Evolutionary conservation across 2,113 vertebrate species (phyloP), one percentile per base, ranked within the genome.

Genomic region (Hemichromis elongatus): DNA sequence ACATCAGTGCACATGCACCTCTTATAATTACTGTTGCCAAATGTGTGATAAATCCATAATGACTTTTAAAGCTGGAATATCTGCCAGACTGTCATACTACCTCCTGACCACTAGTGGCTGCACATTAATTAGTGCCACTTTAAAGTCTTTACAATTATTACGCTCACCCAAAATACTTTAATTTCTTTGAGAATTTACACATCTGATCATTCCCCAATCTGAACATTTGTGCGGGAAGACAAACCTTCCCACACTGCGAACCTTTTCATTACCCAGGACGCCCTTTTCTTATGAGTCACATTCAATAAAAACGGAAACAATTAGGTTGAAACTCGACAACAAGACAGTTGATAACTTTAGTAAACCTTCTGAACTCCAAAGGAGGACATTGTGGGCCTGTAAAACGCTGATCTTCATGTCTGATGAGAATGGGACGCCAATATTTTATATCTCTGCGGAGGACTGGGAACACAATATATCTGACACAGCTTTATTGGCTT

Each of bases 401-500:
- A 92, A 93, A 94, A 84, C 0, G 53, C 79, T 91, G 92, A 91
- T 92, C 88, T 81, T 28, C n/a, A 12, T 77, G 89, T 90, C 86
- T 88, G 89, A 92, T 94, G 89, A 84, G 87, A 82, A 90, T 33
- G 82, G 86, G 85, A 93, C 90, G 89, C 81, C 66, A 81, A 84
- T 87, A 89, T 92, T 91, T 93, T 85, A 92, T 90, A 88, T 89
- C 91, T 87, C 52, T 63, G 81, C n/a, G 77, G 89, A 93, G 91
- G 89, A 88, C 54, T 28, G 79, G 52, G 88, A 92, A 92, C 81
- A 88, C 92, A 83, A 86, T 95, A 93, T 92, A 93, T 95, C 93
- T 93, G 95, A 95, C 94, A 92, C 45, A 59, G 77, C 91, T 95
- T 95, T 95, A 95, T 95, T 92, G 92, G 92, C 84, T 88, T 81